Percentiles rank a stretch among this genome's conserved stretches.
Evolutionary conservation across 1,140 invertebrate genomes (phyloP).

Genomic region (Drosophila trapezifrons): DNA sequence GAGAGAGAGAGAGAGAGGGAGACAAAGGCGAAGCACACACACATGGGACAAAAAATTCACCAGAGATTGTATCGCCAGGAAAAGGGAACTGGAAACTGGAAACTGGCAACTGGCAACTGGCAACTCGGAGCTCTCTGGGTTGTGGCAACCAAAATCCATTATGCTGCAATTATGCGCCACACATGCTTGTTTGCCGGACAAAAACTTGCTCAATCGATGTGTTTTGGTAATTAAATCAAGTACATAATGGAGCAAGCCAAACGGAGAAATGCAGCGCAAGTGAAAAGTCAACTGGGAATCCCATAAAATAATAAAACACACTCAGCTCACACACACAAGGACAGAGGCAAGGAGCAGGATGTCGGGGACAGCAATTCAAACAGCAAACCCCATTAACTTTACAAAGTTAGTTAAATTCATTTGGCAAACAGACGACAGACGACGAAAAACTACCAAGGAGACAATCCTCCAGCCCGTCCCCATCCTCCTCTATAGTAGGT

Average conservation of each 20-base stretch:
- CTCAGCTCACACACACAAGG: conserved; percentile 12
- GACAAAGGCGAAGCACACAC: conserved; percentile 3
- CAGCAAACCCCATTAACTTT: conserved; percentile 82
- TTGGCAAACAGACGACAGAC: conserved; percentile 75
- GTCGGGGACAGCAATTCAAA: conserved; percentile 67
- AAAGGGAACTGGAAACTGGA: neutral
- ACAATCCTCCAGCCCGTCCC: conserved; percentile 5
- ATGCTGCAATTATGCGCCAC: conserved; percentile 79
- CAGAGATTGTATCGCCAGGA: conserved; percentile 21
- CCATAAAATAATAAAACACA: conserved; percentile 70
- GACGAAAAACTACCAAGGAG: conserved; percentile 56
- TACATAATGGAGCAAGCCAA: conserved; percentile 46
- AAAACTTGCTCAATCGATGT: conserved; percentile 67
- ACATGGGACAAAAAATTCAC: conserved; percentile 47
- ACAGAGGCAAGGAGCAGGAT: conserved; percentile 1
- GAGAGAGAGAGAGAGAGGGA: conserved; percentile 35
- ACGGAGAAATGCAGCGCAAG: conserved; percentile 62
- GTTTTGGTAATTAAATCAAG: conserved; percentile 81
- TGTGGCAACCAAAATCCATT: conserved; percentile 80
- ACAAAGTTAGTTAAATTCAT: conserved; percentile 83
- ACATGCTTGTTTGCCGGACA: conserved; percentile 30
- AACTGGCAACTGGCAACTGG: too few relatives aligned
- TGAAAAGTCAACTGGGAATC: conserved; percentile 76
- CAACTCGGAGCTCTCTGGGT: conserved; percentile 2
- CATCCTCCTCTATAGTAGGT: neutral